These are phyloP conservation scores for Lordiphosa clarofinis DNA, from an alignment of 1,140 invertebrate genomes.

Conservation along the genomic window DNA sequence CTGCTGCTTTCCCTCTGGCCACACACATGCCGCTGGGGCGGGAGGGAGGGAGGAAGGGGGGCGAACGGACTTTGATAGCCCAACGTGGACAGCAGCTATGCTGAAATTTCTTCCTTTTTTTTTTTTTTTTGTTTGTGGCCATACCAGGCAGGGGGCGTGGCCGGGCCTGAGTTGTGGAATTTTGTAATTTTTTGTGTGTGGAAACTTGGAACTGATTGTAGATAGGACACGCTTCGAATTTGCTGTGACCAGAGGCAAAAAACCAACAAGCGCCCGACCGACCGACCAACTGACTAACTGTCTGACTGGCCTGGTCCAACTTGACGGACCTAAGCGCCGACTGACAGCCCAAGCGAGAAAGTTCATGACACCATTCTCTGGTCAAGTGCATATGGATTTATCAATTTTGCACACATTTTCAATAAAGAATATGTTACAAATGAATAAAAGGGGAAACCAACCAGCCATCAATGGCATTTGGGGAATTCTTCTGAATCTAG, in stretches of 20 bases:
- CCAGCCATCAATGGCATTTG: too few species aligned
- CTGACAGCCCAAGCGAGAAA: slow-evolving; percentile 2
- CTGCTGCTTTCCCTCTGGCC: slow-evolving; percentile 23
- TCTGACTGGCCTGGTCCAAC: slow-evolving; percentile 4
- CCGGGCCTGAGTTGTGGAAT: slow-evolving; percentile 38
- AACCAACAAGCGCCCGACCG: slow-evolving; percentile 16
- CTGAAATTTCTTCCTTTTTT: neutral
- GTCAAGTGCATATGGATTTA: neutral
- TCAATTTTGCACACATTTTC: too few species aligned
- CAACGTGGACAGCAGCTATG: slow-evolving; percentile 31
- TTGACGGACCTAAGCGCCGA: slow-evolving; percentile 18
- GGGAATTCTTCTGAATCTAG: too few species aligned
- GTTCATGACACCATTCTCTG: slow-evolving; percentile 11
- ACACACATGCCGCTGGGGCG: too few species aligned
- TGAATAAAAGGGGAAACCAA: too few species aligned
- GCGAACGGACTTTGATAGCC: neutral
- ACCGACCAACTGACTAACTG: slow-evolving; percentile 26
- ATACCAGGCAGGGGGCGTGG: slow-evolving; percentile 3
- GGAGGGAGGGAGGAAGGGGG: too few species aligned
- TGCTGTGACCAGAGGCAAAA: slow-evolving; percentile 30
- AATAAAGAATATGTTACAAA: too few species aligned
- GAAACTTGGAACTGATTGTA: slow-evolving; percentile 51
- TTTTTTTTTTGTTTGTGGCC: neutral
- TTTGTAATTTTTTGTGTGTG: slow-evolving; percentile 50
- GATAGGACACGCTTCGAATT: slow-evolving; percentile 51